Conservation (phyloP, 2,113 vertebrate species). For the Labeo rohita region DNA sequence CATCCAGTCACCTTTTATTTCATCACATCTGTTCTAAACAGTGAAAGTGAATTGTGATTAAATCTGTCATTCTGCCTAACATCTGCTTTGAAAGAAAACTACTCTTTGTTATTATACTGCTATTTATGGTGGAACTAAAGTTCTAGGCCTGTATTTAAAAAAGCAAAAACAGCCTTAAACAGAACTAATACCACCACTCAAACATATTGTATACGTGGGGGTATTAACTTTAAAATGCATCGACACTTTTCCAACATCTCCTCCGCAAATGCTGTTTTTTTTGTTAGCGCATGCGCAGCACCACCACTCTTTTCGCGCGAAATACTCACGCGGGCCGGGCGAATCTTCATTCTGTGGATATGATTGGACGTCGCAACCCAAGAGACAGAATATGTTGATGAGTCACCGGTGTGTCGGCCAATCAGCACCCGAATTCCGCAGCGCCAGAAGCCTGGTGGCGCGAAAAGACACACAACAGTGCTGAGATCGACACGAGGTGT, state of each 20-base stretch:
- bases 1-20: not conserved
- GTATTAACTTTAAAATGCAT: not conserved
- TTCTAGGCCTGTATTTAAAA: not conserved
- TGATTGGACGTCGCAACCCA: conserved; percentile 58
- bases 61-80: not conserved
- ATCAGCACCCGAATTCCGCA: conserved; percentile 52
- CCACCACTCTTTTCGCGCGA: conserved; percentile 61
- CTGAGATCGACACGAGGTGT: conserved; percentile 47
- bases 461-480: conserved; percentile 65
- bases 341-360: not conserved
- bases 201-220: not conserved
- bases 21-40: not conserved
- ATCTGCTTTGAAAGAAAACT: not conserved
- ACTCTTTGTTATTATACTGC: not conserved
- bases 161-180: not conserved
- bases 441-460: conserved; percentile 65
- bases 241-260: not conserved
- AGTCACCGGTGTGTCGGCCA: conserved; percentile 51
- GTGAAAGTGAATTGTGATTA: not conserved
- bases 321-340: conserved; percentile 44
- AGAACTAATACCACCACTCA: not conserved
- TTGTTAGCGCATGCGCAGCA: conserved; percentile 38
- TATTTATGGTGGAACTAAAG: not conserved
- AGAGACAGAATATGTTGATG: conserved; percentile 44
- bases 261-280: not conserved